Evolutionary conservation across 2,797 vertebrate genomes (phyloP).

Genomic region (Sciaenops ocellatus): DNA sequence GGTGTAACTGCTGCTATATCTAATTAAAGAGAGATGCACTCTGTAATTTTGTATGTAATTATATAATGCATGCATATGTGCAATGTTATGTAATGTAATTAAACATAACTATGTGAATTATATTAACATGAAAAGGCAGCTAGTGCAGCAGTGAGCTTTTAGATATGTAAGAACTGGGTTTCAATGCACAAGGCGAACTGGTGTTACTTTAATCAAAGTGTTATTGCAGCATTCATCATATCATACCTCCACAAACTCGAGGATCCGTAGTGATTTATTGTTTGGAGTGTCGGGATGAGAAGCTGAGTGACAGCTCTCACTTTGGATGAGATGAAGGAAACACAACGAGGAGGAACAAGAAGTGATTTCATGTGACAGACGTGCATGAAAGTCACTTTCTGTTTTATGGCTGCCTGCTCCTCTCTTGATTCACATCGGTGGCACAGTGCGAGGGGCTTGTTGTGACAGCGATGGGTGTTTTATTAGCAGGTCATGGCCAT

Average conservation of each 20-base stretch:
- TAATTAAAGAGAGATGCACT: neutral
- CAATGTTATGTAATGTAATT: neutral
- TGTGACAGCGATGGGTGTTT: slow-evolving; percentile 29
- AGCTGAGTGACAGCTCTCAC: slow-evolving; percentile 60
- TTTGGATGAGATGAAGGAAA: slow-evolving; percentile 46
- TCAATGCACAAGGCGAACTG: neutral
- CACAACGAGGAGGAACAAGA: slow-evolving; percentile 33
- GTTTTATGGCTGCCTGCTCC: slow-evolving; percentile 30
- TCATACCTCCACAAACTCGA: slow-evolving; percentile 7
- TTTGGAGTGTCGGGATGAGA: slow-evolving; percentile 21
- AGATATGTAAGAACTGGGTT: neutral
- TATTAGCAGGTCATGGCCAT: slow-evolving; percentile 14
- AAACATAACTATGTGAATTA: neutral
- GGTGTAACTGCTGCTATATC: neutral
- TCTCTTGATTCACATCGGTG: slow-evolving; percentile 39
- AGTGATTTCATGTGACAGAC: slow-evolving; percentile 67
- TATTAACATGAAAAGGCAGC: neutral
- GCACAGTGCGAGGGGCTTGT: neutral
- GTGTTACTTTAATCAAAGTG: neutral
- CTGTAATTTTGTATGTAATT: slow-evolving; percentile 1
- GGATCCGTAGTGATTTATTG: slow-evolving; percentile 20
- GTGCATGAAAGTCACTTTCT: slow-evolving; percentile 48
- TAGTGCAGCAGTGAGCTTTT: neutral
- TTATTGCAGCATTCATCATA: slow-evolving; percentile 18
- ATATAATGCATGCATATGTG: neutral